A percentile compares a stretch with the other conserved stretches of the same genome.
Conservation (phyloP, 2,113 vertebrate species). For the Microcebus tavaratra region DNA sequence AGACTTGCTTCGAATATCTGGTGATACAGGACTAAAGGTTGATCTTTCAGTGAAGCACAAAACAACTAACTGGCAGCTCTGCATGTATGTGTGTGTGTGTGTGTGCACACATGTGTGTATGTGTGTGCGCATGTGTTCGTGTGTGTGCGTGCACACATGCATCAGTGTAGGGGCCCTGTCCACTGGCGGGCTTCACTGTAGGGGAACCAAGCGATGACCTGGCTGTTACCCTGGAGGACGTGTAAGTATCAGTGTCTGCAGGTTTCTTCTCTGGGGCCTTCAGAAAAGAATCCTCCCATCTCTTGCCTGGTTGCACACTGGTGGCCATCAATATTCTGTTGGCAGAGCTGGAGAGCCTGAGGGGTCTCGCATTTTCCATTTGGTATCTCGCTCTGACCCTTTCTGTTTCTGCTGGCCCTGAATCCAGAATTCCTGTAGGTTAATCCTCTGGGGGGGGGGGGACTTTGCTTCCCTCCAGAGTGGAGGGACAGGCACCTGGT, state of each 20-base stretch:
- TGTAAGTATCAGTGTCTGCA: neutral
- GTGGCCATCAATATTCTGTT: neutral
- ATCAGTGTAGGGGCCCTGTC: neutral
- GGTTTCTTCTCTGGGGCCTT: neutral
- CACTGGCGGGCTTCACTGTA: too few relatives aligned
- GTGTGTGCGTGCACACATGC: too few relatives aligned
- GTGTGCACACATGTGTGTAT: too few relatives aligned
- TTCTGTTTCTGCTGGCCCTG: neutral
- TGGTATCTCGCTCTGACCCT: neutral
- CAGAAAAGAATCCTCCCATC: neutral
- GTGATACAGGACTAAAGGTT: neutral
- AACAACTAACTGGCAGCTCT: neutral
- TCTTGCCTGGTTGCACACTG: neutral
- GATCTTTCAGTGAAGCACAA: neutral
- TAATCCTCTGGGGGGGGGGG: neutral
- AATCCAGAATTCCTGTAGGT: neutral
- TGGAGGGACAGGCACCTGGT: neutral
- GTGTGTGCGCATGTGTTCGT: neutral
- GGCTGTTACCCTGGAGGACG: neutral
- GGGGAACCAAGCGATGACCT: neutral
- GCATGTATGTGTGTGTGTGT: accelerated
- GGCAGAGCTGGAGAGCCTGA: neutral
- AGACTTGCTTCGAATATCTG: neutral
- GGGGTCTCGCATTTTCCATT: neutral
- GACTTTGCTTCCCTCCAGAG: neutral